Base-by-base conservation (phyloP, 2,888 invertebrate genomes). In the Osmoderma eremita region DNA sequence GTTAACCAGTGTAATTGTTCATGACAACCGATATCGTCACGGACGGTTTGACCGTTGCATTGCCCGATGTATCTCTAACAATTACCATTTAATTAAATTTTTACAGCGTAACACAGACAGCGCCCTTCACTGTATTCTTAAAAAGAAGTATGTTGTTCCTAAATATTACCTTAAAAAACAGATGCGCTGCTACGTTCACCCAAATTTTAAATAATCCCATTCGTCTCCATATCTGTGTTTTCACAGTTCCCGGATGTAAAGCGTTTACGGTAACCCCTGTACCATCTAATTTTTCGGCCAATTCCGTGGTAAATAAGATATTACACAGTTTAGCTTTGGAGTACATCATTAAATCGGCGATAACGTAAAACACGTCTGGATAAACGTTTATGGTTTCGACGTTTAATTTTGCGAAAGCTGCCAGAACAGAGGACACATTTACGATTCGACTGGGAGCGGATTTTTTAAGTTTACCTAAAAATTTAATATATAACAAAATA, bases 391-490 rank as follows among this genome's bases (percentile, higher is more conserved):
- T 62, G 38, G 50, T 50, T 5, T 39, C 49, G n/a, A 61, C 24
- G 3, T 49, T 13, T 18, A 67, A n/a, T 50, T 49, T 48, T 15
- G 56, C 30, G 39, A 18, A 64, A 30, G 20, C 41, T 3, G 75
- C 76, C 53, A 70, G 41, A 1, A 68, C n/a, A 6, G 78, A 78
- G 1, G 78, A 70, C 0, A 78, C 76, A 48, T 76, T 79, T 10
- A 78, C 71, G 63, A 78, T 76, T 65, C 77, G 68, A 36, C 75
- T 74, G 13, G 74, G 73, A 20, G 73, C 71, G 13, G 77, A 72
- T 72, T 76, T 76, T 63, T 76, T 78, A 41, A 88, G 78, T 76
- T 88, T 86, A 64, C 84, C 86, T 64, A 85, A 18, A 64, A 49
- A 30, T 24, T 2, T 5, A 24, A 24, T 24, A 24, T 24, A 24